These are phyloP conservation scores for Felis catus DNA, from an alignment of 2,113 vertebrate species.

Conservation along the genomic window F.catus_Fca126_mat1.0 CM031414.1:99771001-99771500, in stretches of 20 bases:
- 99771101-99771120: neutral
- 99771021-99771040: neutral
- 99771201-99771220: neutral
- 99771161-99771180: neutral
- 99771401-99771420: neutral
- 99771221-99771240: neutral
- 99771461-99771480: neutral
- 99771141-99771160: neutral
- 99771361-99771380: slow-evolving; percentile 42
- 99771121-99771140: neutral
- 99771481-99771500: neutral
- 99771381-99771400: neutral
- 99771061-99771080: neutral
- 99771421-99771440: neutral
- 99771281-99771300: slow-evolving; percentile 73
- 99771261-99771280: slow-evolving; percentile 63
- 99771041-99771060: neutral
- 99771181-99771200: neutral
- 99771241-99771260: neutral
- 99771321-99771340: slow-evolving; percentile 69
- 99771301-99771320: slow-evolving; percentile 51
- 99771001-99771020: neutral
- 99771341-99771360: slow-evolving; percentile 37
- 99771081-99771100: neutral
- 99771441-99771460: neutral